Percentiles rank a stretch among this genome's conserved stretches.
Conservation (phyloP, 2,888 invertebrate genomes). For the Ochropacha duplaris region DNA sequence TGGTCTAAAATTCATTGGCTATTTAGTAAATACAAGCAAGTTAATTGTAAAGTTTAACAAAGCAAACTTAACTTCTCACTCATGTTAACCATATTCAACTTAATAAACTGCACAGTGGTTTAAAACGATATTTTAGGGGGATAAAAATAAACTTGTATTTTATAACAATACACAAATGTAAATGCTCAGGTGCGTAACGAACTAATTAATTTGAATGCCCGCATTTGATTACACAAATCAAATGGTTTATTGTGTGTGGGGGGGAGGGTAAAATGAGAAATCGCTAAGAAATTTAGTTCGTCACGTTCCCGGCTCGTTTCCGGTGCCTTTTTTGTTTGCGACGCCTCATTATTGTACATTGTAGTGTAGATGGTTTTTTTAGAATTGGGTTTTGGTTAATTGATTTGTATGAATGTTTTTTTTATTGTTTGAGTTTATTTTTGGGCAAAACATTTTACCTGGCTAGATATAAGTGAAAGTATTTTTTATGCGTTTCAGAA, state of each 20-base stretch:
- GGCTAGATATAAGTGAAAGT: not conserved
- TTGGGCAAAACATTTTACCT: not conserved
- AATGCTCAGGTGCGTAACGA: slow-evolving; percentile 81
- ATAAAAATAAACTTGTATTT: slow-evolving; percentile 21
- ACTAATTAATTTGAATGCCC: slow-evolving; percentile 82
- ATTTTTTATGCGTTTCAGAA: not conserved
- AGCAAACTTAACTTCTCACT: not conserved
- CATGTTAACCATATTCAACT: not conserved
- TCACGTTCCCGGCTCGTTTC: slow-evolving; percentile 76
- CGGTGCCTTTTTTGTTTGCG: slow-evolving; percentile 67
- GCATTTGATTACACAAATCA: slow-evolving; percentile 83
- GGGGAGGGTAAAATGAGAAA: slow-evolving; percentile 77
- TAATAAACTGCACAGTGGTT: not conserved
- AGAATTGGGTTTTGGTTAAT: slow-evolving; percentile 7
- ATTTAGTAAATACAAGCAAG: not conserved
- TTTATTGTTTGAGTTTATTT: not conserved
- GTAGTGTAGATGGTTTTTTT: slow-evolving; percentile 26
- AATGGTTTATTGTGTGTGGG: slow-evolving; percentile 65
- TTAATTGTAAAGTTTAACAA: not conserved
- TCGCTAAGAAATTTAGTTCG: slow-evolving; percentile 81
- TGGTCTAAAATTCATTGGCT: not conserved
- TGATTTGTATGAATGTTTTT: not conserved
- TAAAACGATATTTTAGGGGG: slow-evolving; percentile 13
- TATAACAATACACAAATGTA: slow-evolving; percentile 55
- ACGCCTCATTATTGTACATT: slow-evolving; percentile 61